Base-by-base conservation (phyloP, 2,113 vertebrate species). In the Pomatostomus ruficeps region DNA sequence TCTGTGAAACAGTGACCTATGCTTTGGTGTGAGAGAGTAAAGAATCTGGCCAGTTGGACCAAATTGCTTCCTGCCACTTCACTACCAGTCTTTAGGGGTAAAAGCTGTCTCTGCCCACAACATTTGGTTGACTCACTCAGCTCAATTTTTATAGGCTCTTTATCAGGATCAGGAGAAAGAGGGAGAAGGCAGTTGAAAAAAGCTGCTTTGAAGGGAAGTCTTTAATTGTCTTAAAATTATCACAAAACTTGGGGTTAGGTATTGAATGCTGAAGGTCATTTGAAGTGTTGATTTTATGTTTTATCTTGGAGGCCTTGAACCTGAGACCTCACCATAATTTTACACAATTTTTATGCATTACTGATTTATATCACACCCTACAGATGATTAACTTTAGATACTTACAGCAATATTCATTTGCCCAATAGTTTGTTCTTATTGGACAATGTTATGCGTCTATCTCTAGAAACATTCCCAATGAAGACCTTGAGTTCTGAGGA, bases 401-500 rank as follows among this genome's bases (percentile, higher is more conserved):
- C 7, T 66, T 88, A 65, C 22, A 40, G 42, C 29, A 81, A 52
- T 48, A 78, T 86, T 85, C 3, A 23, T 83, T 88, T 74, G 20
- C 38, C 35, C 42, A 66, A 6, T 29, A 33, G 7, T 73, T 94
- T 70, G 33, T 89, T 80, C 80, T 94, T 71, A 93, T 18, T 92
- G 78, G 36, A 83, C 77, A 68, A 78, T 48, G 13, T 86, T 68
- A 38, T 52, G 59, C 38, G 75, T 97, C 75, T 93, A 46, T 51
- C 63, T 80, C 49, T 83, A 98, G 97, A 95, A 91, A 48, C 19
- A 33, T 48, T 88, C 38, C 38, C 13, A 20, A 86, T 90, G 95
- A 91, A 81, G 76, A 76, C 66, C 38, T 76, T 92, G 59, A 85
- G 28, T 70, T 72, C 73, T 58, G 80, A 94, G 61, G 68, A 94